Base-by-base conservation (phyloP, 2,113 vertebrate genomes). In the Embiotoca jacksoni region DNA sequence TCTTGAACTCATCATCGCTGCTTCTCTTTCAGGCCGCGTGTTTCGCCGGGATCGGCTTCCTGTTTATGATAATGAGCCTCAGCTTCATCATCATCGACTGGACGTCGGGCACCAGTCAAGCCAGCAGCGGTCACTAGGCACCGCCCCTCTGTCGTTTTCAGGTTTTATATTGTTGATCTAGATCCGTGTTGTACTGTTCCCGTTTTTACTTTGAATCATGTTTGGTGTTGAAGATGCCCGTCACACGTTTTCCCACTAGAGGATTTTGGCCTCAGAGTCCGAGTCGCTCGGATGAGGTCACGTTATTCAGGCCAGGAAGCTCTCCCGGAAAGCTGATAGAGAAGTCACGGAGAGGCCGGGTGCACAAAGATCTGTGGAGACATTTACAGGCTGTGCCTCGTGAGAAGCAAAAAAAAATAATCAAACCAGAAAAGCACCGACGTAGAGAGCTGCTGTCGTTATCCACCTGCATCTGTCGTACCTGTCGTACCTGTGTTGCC, bases 1-100 rank as follows among this genome's bases (percentile, higher is more conserved):
- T 72, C 16, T 49, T 60, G 50, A 55, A 72, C 44, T 66, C 0
- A 44, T 2, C 36, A 5, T 32, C 14, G 81, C 31, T 16, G 49
- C 66, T 75, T 82, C 69, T 85, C 68, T 58, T 80, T 32, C 88
- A 99, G 98, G 98, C 98, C 65, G 95, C 94, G 57, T 96, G 96
- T 87, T 99, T 99, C 1, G 98, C 97, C 33, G 92, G 91, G 39
- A 92, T 99, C 0, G 98, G 98, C 8, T 88, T 99, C 88, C 91
- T 98, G 87, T 97, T 99, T 83, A 99, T 99, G 98, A 95, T 94
- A 87, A 99, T 99, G 98, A 99, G 98, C 67, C 93, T 99, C 85
- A 98, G 98, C 90, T 99, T 99, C 92, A 99, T 99, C 94, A 95
- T 99, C 94, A 97, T 95, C 6, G 97, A 99, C 77, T 99, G 98